Evolutionary conservation across 2,888 invertebrate genomes (phyloP).

Genomic region (Himalopsyche japonica): DNA sequence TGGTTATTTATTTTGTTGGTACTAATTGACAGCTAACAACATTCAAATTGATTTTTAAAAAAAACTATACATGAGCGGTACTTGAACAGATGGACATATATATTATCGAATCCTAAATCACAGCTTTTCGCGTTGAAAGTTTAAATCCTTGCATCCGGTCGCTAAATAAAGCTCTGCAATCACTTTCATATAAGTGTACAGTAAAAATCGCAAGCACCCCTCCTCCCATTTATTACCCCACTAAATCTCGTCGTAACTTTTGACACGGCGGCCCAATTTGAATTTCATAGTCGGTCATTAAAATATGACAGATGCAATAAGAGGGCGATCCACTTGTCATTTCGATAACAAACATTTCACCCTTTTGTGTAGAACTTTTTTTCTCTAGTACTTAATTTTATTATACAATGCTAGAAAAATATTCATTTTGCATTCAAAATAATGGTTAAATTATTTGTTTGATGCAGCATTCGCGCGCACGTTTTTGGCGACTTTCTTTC

Average conservation of each 20-base stretch:
- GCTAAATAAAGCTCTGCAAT: background rate
- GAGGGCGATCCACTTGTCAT: background rate
- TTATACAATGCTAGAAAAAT: too few relatives aligned
- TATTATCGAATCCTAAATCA: too few relatives aligned
- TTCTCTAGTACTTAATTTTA: too few relatives aligned
- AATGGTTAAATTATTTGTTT: too few relatives aligned
- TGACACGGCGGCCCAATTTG: background rate
- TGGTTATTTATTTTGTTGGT: too few relatives aligned
- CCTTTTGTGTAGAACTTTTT: background rate
- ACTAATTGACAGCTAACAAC: too few relatives aligned
- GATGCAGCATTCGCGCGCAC: too few relatives aligned
- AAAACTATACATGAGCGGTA: too few relatives aligned
- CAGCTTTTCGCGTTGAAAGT: background rate
- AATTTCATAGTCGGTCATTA: background rate
- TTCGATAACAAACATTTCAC: background rate
- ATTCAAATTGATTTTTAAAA: too few relatives aligned
- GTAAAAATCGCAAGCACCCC: background rate
- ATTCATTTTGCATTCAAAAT: too few relatives aligned
- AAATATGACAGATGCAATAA: background rate
- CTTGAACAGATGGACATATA: too few relatives aligned
- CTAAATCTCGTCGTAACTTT: background rate
- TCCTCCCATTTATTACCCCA: background rate
- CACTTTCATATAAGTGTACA: background rate
- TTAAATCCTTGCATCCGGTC: background rate
- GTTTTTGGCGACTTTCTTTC: too few relatives aligned